Conservation (phyloP, 92 coral and sea anemone genomes). For the Heliopora coerulea region DNA sequence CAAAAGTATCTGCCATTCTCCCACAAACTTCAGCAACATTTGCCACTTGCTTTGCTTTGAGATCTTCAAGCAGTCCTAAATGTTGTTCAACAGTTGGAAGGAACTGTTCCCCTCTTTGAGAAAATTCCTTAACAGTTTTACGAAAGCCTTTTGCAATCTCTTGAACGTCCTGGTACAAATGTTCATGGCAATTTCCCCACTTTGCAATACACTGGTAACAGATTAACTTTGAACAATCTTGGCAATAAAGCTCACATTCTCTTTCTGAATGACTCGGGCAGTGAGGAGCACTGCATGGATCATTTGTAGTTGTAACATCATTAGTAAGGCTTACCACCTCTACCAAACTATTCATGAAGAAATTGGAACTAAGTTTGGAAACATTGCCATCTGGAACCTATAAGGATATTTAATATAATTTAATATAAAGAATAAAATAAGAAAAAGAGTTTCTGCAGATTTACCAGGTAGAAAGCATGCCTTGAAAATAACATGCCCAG, state of each 20-base stretch:
- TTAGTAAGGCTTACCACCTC: not conserved
- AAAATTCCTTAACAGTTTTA: not conserved
- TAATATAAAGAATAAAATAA: too few species aligned
- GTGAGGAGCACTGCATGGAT: not conserved
- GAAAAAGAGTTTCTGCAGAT: too few species aligned
- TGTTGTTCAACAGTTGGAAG: not conserved
- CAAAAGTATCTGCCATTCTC: slow-evolving; percentile 4
- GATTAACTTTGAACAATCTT: slow-evolving; percentile 14
- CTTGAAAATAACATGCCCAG: too few species aligned
- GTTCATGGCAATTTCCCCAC: slow-evolving; percentile 14
- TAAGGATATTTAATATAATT: not conserved
- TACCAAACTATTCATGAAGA: not conserved
- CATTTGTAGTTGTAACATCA: not conserved
- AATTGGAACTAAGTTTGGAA: slow-evolving; percentile 19
- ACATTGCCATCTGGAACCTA: slow-evolving; percentile 38
- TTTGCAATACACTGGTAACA: slow-evolving; percentile 27
- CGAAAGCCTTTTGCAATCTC: not conserved
- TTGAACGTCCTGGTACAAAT: slow-evolving; percentile 9
- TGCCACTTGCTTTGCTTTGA: slow-evolving; percentile 14
- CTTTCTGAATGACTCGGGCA: slow-evolving; percentile 10
- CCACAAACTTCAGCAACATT: slow-evolving; percentile 2
- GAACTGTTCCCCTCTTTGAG: not conserved
- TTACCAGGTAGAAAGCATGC: too few species aligned
- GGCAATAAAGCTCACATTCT: slow-evolving; percentile 24
- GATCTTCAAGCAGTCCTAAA: not conserved